These are phyloP conservation scores for Lucilia sericata DNA, from an alignment of 1,140 invertebrate species.

Conservation along the genomic window DNA sequence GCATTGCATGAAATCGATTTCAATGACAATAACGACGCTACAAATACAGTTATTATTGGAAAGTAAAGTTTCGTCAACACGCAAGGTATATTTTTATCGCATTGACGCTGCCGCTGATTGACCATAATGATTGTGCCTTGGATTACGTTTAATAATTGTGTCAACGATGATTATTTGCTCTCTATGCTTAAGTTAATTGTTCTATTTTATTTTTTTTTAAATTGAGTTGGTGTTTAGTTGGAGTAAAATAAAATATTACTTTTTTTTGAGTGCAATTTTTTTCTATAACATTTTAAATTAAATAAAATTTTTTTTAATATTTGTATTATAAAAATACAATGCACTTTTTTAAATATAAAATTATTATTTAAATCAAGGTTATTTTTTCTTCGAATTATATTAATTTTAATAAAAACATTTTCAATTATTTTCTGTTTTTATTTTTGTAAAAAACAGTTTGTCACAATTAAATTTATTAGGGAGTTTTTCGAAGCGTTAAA, in stretches of 20 bases:
- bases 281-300: background rate
- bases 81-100: background rate
- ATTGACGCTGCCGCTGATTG: slow-evolving; percentile 14
- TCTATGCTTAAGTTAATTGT: slow-evolving; percentile 30
- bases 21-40: background rate
- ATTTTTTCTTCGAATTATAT: background rate
- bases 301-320: background rate
- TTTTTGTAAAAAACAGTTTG: background rate
- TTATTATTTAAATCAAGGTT: slow-evolving; percentile 2
- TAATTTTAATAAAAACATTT: background rate
- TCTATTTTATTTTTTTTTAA: background rate
- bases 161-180: slow-evolving; percentile 4
- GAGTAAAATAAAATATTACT: background rate
- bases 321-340: background rate
- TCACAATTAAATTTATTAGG: background rate
- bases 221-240: background rate
- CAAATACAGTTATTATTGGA: background rate
- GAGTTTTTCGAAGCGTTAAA: slow-evolving; percentile 2
- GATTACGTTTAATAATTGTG: background rate
- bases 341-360: slow-evolving; percentile 7
- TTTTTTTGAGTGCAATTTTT: background rate
- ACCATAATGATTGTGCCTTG: background rate
- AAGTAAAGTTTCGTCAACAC: background rate
- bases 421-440: background rate
- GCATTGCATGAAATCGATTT: slow-evolving; percentile 42